Percentiles rank a stretch among this genome's conserved stretches.
These are phyloP conservation scores for Phymanthus crucifer DNA, from an alignment of 92 coral and sea anemone species.

Conservation along the genomic window DNA sequence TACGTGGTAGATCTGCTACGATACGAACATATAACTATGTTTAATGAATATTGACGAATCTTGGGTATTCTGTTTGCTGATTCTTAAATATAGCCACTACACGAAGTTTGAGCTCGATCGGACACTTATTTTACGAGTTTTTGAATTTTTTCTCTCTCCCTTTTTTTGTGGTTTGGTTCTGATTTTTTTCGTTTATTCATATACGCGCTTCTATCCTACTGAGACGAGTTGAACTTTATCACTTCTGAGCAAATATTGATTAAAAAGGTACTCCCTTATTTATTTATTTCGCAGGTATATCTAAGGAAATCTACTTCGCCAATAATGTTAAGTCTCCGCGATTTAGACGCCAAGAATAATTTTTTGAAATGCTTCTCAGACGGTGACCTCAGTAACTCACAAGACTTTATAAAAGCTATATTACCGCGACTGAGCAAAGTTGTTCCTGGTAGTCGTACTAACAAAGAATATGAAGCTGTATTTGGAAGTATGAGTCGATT, in stretches of 20 bases:
- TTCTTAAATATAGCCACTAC: no score
- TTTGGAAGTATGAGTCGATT: background rate
- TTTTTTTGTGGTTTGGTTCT: background rate
- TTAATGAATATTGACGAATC: no score
- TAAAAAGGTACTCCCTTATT: background rate
- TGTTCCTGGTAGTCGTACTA: background rate
- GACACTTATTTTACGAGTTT: background rate
- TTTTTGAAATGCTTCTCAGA: constrained; percentile 7
- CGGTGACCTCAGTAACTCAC: background rate
- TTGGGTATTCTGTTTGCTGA: no score
- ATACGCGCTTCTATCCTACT: no score
- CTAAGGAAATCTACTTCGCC: background rate
- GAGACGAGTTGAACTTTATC: background rate
- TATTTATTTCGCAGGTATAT: background rate
- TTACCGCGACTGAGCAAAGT: background rate
- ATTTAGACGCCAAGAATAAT: background rate
- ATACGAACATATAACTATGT: no score
- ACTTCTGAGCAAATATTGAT: background rate
- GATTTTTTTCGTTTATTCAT: no score
- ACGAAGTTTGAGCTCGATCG: no score
- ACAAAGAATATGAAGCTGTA: background rate
- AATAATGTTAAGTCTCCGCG: constrained; percentile 12
- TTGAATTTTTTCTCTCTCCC: no score
- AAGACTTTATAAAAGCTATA: constrained; percentile 8
- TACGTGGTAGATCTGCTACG: no score